phyloP scores from a whole-genome alignment of 2,113 vertebrate genomes.

The Fulmarus glacialis region DNA sequence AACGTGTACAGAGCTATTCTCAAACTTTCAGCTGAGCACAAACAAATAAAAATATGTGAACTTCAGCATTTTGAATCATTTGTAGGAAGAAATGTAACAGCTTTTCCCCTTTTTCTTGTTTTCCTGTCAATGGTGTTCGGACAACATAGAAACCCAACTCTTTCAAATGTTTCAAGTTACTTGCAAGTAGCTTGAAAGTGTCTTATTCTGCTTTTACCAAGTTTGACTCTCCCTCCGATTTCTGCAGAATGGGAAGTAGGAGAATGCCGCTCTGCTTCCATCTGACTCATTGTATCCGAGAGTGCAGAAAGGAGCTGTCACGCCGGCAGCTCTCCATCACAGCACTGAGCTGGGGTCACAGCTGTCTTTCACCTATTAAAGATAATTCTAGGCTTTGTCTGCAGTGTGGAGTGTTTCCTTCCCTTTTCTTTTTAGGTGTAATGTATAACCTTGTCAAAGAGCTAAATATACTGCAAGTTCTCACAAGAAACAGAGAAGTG shows the following conservation, averaged over 20 bases:
- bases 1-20: neutral
- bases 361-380: conserved; percentile 59
- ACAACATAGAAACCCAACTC: conserved; percentile 14
- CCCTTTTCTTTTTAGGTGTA: conserved; percentile 56
- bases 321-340: conserved; percentile 26
- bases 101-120: neutral
- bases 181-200: conserved; percentile 12
- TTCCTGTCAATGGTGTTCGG: neutral
- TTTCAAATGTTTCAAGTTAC: conserved; percentile 11
- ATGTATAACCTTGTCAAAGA: conserved; percentile 67
- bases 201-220: conserved; percentile 18
- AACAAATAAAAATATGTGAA: neutral
- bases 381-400: conserved; percentile 62
- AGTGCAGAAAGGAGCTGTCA: conserved; percentile 55
- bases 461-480: conserved; percentile 50
- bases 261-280: conserved; percentile 12
- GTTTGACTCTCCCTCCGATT: conserved; percentile 2
- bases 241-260: neutral
- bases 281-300: conserved; percentile 29
- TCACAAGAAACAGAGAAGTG: conserved; percentile 55
- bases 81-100: neutral
- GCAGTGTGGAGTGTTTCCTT: conserved; percentile 25
- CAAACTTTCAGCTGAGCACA: neutral
- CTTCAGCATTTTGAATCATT: neutral
- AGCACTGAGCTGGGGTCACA: conserved; percentile 16